Conservation (phyloP, 2,113 vertebrate species). For the Garra rufa region DNA sequence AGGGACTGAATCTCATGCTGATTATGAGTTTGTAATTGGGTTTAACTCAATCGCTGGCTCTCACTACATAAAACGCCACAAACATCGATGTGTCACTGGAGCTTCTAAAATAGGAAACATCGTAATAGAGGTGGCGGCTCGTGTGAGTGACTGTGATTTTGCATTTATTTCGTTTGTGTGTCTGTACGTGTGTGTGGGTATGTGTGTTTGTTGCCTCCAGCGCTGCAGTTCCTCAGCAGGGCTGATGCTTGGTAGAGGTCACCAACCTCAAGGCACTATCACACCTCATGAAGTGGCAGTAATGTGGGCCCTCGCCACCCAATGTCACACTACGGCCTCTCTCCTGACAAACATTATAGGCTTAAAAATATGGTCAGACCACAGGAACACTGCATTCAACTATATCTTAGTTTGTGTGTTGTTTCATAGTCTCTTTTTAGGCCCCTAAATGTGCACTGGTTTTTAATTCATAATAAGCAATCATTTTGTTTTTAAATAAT, state of each 20-base stretch:
- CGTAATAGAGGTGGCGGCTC: neutral
- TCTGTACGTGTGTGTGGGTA: neutral
- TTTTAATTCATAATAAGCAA: neutral
- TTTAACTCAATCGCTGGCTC: slow-evolving; percentile 18
- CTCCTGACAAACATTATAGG: slow-evolving; percentile 9
- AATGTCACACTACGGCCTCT: slow-evolving; percentile 21
- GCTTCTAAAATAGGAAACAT: slow-evolving; percentile 29
- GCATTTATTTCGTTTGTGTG: slow-evolving; percentile 12
- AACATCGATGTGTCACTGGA: slow-evolving; percentile 16
- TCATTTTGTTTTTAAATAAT: neutral
- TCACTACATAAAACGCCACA: slow-evolving; percentile 8
- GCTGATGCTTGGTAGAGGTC: slow-evolving; percentile 22
- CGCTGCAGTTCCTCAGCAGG: neutral
- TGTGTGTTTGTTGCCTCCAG: neutral
- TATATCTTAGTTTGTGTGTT: neutral
- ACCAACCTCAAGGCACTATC: slow-evolving; percentile 15
- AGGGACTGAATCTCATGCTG: slow-evolving; percentile 32
- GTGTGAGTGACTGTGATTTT: slow-evolving; percentile 22
- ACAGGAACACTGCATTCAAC: neutral
- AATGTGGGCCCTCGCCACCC: slow-evolving; percentile 10
- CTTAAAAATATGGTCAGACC: neutral
- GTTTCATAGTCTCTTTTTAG: neutral
- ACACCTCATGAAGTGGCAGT: slow-evolving; percentile 31
- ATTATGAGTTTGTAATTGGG: slow-evolving; percentile 32
- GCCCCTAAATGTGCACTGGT: neutral